Evolutionary conservation across 2,888 invertebrate species (phyloP), one percentile per base, ranked within the genome.

Genomic region (Amphipoea lucens): DNA sequence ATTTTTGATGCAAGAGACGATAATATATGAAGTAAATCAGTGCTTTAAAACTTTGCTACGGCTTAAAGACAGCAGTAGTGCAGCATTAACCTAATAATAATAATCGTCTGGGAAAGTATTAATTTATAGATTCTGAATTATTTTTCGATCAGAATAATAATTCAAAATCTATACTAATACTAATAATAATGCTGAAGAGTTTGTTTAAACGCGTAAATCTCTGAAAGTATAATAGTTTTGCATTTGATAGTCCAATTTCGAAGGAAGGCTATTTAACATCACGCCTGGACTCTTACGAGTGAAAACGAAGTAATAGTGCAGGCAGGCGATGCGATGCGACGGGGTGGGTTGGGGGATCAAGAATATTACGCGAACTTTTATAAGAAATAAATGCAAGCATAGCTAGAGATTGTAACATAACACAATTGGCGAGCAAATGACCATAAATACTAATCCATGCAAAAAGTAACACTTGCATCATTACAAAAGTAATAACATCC

Each of bases 401-500:
- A 74, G 2, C 6, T 45, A 71, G 11, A 36, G 12, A 71, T 17
- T 63, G 63, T 51, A 48, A 14, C 11, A 23, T 36, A 20, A 74
- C 12, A 40, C 40, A 73, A 73, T 40, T 20, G 11, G 11, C 17
- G 36, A 42, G 7, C 7, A 68, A 76, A 83, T 45, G 0, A 62
- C 20, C n/a, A 76, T 76, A 60, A 67, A 54, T 78, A 40, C 54
- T 45, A 63, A 51, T 57, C 17, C 48, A 45, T 75, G 40, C 40
- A 65, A 68, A 75, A 66, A 51, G 0, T n/a, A 71, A 17, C 23
- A 85, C n/a, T 51, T 48, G 60, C 62, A 85, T 51, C 65, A 66
- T 54, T 66, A 20, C 20, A 29, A 17, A 36, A 42, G 48, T 54
- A 68, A 69, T 69, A 76, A 62, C 67, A 72, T 84, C 84, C 87